These are phyloP conservation scores for Athripsodes cinereus DNA, from an alignment of 2,888 invertebrate species.

Conservation along the genomic window DNA sequence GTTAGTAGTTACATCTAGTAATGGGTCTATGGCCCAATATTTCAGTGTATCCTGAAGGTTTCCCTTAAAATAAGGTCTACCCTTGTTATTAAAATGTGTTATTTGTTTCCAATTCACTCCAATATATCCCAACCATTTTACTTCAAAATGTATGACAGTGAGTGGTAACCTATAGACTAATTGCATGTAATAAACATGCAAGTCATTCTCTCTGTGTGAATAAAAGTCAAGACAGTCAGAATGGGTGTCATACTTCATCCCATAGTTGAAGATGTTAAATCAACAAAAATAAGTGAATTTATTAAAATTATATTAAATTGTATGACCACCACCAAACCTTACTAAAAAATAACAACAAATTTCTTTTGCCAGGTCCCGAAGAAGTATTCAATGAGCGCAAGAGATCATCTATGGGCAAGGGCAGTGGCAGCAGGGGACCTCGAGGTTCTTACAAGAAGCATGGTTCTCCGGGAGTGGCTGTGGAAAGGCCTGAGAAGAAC, in stretches of 20 bases:
- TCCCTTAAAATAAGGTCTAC: background rate
- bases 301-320: background rate
- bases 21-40: background rate
- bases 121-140: too few species aligned
- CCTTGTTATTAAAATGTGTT: too few species aligned
- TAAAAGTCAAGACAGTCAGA: too few species aligned
- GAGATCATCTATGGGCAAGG: conserved; percentile 28
- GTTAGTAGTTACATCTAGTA: conserved; percentile 29
- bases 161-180: too few species aligned
- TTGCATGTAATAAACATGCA: too few species aligned
- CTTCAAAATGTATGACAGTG: too few species aligned
- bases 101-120: too few species aligned
- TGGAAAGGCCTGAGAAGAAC: conserved; percentile 24
- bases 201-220: too few species aligned
- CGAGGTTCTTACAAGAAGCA: conserved; percentile 29
- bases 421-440: conserved; percentile 36
- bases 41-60: background rate
- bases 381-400: conserved; percentile 32
- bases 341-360: background rate
- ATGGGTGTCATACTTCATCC: too few species aligned
- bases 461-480: conserved; percentile 30
- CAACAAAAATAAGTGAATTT: too few species aligned
- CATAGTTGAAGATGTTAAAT: too few species aligned
- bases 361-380: conserved; percentile 40
- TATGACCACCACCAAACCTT: background rate